phyloP scores from a whole-genome alignment of 2,113 vertebrate genomes.

The Noctilio leporinus region DNA sequence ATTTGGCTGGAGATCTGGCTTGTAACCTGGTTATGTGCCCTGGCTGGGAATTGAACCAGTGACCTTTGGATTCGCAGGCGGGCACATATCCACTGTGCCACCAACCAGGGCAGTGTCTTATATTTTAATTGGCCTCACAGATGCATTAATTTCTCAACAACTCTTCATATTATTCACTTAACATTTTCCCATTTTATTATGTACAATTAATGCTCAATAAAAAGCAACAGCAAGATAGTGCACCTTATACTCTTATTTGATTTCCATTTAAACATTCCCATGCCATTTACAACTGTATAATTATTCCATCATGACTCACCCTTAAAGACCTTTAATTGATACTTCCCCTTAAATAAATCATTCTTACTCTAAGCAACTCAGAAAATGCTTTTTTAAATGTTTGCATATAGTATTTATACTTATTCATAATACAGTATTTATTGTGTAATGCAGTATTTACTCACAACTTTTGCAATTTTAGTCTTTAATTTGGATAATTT shows the following conservation, averaged over 20 bases:
- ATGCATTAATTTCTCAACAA: background rate
- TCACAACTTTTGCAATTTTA: background rate
- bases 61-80: too few relatives aligned
- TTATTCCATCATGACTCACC: background rate
- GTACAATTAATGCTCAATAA: background rate
- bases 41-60: too few relatives aligned
- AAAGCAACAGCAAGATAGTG: background rate
- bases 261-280: background rate
- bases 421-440: background rate
- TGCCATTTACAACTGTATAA: background rate
- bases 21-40: too few relatives aligned
- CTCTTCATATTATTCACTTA: background rate
- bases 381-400: background rate
- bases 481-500: constrained; percentile 10
- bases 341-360: background rate
- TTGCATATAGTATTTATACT: background rate
- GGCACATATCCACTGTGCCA: too few relatives aligned
- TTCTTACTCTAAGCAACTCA: background rate
- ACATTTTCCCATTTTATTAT: background rate
- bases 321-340: background rate
- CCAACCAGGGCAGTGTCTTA: too few relatives aligned
- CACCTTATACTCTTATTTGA: background rate
- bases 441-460: background rate
- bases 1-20: too few relatives aligned
- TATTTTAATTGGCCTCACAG: background rate